phyloP scores from a whole-genome alignment of 2,113 vertebrate species.

The Vulpes lagopus region DNA sequence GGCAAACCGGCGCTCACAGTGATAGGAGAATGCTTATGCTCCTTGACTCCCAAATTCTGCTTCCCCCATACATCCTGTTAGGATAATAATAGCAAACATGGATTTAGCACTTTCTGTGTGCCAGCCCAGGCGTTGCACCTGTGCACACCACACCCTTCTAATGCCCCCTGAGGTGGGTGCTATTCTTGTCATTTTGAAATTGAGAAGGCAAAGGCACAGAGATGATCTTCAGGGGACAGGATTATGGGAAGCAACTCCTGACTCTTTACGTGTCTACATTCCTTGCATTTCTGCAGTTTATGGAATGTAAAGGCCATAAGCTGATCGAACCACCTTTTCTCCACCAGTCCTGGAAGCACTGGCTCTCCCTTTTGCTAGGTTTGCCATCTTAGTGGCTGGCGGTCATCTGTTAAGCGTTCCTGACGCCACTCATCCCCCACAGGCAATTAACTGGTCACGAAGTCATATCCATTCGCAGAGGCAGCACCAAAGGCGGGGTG shows the following conservation, averaged over 20 bases:
- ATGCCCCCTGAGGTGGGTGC: too few species aligned
- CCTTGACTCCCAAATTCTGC: conserved; percentile 51
- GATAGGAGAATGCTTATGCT: background rate
- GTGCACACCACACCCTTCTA: too few species aligned
- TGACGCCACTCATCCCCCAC: background rate
- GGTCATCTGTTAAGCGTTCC: background rate
- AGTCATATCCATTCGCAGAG: background rate
- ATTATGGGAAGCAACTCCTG: background rate
- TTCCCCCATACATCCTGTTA: background rate
- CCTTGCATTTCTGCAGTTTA: background rate
- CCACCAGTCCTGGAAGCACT: background rate
- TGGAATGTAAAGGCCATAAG: background rate
- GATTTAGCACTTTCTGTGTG: background rate
- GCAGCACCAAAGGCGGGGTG: background rate
- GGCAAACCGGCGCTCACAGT: background rate
- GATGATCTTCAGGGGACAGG: background rate
- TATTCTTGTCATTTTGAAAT: background rate
- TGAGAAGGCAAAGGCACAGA: background rate
- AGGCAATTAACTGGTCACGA: background rate
- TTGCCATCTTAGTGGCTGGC: fast-evolving
- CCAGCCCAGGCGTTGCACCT: background rate
- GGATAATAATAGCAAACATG: background rate
- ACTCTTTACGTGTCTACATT: background rate
- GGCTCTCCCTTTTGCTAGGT: background rate
- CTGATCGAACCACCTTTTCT: background rate